phyloP scores from a whole-genome alignment of 2,888 invertebrate species.

The Cenopis cana region DNA sequence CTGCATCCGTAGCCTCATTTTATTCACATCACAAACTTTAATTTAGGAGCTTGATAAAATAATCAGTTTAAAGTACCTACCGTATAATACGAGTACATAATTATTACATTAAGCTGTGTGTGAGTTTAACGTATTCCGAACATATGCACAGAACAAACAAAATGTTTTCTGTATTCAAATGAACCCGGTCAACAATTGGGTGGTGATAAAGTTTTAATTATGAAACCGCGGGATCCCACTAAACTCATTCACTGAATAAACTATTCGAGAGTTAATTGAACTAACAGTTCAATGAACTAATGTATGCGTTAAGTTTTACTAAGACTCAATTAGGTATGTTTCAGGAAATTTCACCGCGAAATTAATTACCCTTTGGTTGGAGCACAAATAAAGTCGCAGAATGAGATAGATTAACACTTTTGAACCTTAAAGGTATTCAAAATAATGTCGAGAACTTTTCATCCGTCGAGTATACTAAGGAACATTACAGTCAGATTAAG shows the following conservation, averaged over 20 bases:
- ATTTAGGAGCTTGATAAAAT: not conserved
- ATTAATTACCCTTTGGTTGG: not conserved
- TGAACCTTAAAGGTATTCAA: not conserved
- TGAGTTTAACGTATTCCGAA: conserved; percentile 9
- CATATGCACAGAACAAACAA: conserved; percentile 28
- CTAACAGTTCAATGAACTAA: conserved; percentile 10
- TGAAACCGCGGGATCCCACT: conserved; percentile 26
- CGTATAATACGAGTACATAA: not conserved
- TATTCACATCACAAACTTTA: not conserved
- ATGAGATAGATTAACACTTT: not conserved
- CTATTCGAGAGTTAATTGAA: conserved; percentile 20
- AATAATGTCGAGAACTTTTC: not conserved
- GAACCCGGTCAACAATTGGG: conserved; percentile 26
- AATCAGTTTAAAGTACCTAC: not conserved
- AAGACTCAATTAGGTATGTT: not conserved
- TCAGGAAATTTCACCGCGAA: too few species aligned
- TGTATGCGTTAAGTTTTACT: conserved; percentile 1
- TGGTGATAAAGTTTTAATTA: conserved; percentile 42
- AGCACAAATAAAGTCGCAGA: not conserved
- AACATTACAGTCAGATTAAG: too few species aligned
- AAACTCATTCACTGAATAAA: conserved; percentile 26
- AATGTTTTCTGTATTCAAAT: conserved; percentile 38
- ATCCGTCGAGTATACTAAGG: not conserved
- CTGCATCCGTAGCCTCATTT: not conserved
- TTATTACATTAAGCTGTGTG: not conserved